phyloP scores from a whole-genome alignment of 2,888 invertebrate genomes.

The Sthenelais limicola region DNA sequence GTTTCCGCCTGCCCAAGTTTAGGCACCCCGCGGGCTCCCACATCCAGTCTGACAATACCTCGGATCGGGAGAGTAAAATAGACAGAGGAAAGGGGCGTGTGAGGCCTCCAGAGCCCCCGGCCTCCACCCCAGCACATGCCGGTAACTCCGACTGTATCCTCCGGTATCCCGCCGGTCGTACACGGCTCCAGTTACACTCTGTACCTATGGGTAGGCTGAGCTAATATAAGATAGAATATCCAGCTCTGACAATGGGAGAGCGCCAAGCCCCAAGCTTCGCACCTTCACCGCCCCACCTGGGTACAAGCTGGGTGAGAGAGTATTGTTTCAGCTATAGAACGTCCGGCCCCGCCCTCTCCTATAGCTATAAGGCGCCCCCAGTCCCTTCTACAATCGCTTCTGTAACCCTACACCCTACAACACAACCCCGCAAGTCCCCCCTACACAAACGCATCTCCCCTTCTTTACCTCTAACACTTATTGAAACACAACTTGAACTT shows the following conservation, averaged over 20 bases:
- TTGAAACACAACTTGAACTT: too few species aligned
- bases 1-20: not conserved
- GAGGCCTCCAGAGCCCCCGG: not conserved
- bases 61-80: not conserved
- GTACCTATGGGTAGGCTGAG: not conserved
- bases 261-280: too few species aligned
- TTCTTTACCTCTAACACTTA: too few species aligned
- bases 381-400: too few species aligned
- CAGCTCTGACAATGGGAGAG: too few species aligned
- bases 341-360: not conserved
- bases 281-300: too few species aligned
- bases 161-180: conserved; percentile 18
- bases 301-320: too few species aligned
- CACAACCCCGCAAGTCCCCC: too few species aligned
- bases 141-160: not conserved
- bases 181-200: not conserved
- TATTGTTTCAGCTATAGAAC: not conserved
- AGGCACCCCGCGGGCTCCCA: conserved; percentile 15
- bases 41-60: not conserved
- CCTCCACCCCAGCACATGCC: not conserved
- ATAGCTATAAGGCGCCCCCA: not conserved
- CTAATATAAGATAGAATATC: conserved; percentile 12
- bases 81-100: conserved; percentile 9
- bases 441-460: too few species aligned
- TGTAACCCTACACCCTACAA: too few species aligned